Evolutionary conservation across 2,113 vertebrate species (phyloP), one percentile per base, ranked within the genome.

Genomic region (Dromas ardeola): DNA sequence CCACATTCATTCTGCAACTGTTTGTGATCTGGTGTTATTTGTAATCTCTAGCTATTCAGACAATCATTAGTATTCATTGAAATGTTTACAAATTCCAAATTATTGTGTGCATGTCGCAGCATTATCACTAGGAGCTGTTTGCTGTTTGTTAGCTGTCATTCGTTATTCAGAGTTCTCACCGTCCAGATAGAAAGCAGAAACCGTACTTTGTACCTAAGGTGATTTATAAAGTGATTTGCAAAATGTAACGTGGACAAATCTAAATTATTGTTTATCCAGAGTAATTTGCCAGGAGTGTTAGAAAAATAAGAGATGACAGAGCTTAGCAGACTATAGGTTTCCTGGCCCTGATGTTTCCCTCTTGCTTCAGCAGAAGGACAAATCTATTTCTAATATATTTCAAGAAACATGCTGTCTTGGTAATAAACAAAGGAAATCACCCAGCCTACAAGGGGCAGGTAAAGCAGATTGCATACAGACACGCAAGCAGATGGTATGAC

Each of bases 171-270:
- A 16, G 22, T 43, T 88, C 73, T 82, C 47, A 30, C 47, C 42
- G 17, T 9, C 45, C 3, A 0, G 14, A 66, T 0, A 55, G 81
- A 79, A 77, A 86, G n/a, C 47, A 81, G 82, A 40, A 52, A 21
- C 15, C 0, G 0, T 18, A 8, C n/a, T 59, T 52, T 34, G 50
- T 43, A n/a, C 38, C 42, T 26, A 15, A 72, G 49, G 11, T 45
- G 71, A 81, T 71, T 86, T 74, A 55, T 36, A 36, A 71, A 90
- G 42, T 22, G 50, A 50, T 78, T 66, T 63, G 56, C 56, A 45
- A 9, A 78, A 63, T 8, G 13, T 20, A 50, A 45, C 2, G 0
- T 36, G 29, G 40, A 22, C 49, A 63, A 55, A 74, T 63, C 56
- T 32, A 47, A 56, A 10, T 63, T 45, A 52, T 12, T 83, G 43